These are phyloP conservation scores for Centrocercus urophasianus DNA, from an alignment of 2,113 vertebrate species.

Conservation along the genomic window DNA sequence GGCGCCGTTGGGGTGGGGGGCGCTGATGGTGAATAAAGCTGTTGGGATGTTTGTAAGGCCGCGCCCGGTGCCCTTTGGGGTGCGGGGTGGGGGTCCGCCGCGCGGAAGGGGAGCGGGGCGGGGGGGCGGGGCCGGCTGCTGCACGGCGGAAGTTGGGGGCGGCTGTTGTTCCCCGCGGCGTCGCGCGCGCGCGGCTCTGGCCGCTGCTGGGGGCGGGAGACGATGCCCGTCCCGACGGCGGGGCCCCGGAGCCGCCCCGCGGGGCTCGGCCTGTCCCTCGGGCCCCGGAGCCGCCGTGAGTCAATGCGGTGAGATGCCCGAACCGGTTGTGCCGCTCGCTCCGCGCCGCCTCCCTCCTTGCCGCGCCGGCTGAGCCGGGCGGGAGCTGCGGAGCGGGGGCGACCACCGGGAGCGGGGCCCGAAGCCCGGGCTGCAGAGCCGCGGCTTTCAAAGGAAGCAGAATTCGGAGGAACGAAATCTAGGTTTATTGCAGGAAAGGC, in stretches of 20 bases:
- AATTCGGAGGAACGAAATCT: neutral
- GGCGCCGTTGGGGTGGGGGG: neutral
- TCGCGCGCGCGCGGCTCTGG: neutral
- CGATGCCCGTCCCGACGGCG: neutral
- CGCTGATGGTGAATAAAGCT: neutral
- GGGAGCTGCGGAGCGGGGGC: constrained; percentile 27
- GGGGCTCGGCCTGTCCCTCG: neutral
- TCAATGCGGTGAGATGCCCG: neutral
- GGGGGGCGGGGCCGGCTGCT: no score
- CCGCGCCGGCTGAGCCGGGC: constrained; percentile 22
- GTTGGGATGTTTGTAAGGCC: neutral
- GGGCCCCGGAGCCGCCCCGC: neutral
- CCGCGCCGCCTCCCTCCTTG: neutral
- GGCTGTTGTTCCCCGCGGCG: no score
- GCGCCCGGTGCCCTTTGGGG: neutral
- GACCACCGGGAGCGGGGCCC: constrained; percentile 52
- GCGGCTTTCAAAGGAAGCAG: neutral
- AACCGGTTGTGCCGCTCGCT: constrained; percentile 42
- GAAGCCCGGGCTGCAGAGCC: neutral
- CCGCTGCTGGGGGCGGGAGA: no score
- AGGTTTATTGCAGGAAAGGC: constrained; percentile 60
- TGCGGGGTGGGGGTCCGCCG: fast-evolving
- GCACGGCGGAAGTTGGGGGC: fast-evolving
- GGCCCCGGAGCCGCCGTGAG: neutral
- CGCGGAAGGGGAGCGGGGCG: neutral